phyloP scores from a whole-genome alignment of 2,888 invertebrate species.

The Acronicta aceris region DNA sequence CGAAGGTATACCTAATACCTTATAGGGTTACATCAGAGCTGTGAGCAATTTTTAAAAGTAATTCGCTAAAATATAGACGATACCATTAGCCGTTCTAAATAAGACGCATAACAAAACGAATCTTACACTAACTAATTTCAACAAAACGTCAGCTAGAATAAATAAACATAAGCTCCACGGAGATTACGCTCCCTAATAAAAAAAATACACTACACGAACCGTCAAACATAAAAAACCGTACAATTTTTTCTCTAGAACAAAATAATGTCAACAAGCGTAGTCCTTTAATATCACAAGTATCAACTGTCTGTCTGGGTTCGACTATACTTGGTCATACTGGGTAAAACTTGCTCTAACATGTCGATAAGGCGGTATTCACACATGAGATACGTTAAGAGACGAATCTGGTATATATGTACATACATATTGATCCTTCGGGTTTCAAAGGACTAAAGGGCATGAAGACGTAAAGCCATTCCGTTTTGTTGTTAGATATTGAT shows the following conservation, averaged over 20 bases:
- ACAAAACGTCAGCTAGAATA: constrained; percentile 11
- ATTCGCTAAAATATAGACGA: background rate
- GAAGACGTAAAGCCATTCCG: too few species aligned
- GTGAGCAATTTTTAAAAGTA: background rate
- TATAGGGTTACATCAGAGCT: too few species aligned
- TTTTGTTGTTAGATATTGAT: too few species aligned
- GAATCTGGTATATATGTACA: background rate
- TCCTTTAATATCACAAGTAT: constrained; percentile 43
- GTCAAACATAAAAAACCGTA: constrained; percentile 33
- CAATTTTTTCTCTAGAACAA: constrained; percentile 8
- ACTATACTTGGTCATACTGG: background rate
- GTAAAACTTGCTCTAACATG: background rate
- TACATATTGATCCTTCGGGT: too few species aligned
- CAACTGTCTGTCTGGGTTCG: constrained; percentile 10
- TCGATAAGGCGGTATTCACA: background rate
- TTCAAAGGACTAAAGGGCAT: too few species aligned
- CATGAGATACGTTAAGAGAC: background rate
- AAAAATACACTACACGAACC: constrained; percentile 17
- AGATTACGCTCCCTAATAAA: constrained; percentile 41
- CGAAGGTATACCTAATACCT: too few species aligned
- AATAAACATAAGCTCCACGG: constrained; percentile 21
- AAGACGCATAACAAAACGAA: constrained; percentile 2
- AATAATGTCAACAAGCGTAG: constrained; percentile 23
- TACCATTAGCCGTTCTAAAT: constrained; percentile 9
- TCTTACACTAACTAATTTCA: constrained; percentile 13